Conservation (phyloP, 2,888 invertebrate genomes). For the Cosmia trapezina region DNA sequence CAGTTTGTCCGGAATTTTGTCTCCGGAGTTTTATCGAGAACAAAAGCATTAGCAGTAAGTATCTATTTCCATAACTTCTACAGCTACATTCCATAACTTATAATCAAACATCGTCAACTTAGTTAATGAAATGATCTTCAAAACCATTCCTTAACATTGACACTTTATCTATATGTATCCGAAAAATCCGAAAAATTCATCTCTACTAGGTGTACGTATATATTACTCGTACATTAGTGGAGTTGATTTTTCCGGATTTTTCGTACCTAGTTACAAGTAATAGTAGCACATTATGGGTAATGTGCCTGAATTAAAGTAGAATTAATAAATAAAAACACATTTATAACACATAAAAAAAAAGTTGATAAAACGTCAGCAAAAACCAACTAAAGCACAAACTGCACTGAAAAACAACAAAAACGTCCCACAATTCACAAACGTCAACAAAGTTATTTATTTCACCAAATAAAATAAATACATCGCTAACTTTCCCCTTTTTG, state of each 20-base stretch:
- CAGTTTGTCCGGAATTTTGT: background rate
- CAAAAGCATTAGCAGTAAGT: background rate
- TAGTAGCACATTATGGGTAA: too few relatives aligned
- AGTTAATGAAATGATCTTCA: slow-evolving; percentile 23
- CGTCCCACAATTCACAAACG: slow-evolving; percentile 66
- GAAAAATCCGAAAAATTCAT: slow-evolving; percentile 2
- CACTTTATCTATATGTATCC: background rate
- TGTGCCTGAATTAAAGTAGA: too few relatives aligned
- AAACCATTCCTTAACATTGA: slow-evolving; percentile 8
- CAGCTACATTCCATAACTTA: background rate
- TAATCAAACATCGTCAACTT: background rate
- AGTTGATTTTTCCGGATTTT: too few relatives aligned
- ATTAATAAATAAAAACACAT: background rate
- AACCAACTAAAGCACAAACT: slow-evolving; percentile 31
- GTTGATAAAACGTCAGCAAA: background rate
- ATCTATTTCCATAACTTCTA: background rate
- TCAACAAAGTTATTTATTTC: slow-evolving; percentile 77
- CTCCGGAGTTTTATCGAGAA: background rate
- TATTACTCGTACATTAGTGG: too few relatives aligned
- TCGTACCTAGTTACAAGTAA: too few relatives aligned
- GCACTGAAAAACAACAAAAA: slow-evolving; percentile 58
- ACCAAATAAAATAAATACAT: slow-evolving; percentile 84
- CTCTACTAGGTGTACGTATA: too few relatives aligned
- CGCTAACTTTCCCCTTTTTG: slow-evolving; percentile 84
- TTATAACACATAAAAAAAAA: background rate